phyloP scores from a whole-genome alignment of 2,888 invertebrate species.

The Amphipoea oculea region DNA sequence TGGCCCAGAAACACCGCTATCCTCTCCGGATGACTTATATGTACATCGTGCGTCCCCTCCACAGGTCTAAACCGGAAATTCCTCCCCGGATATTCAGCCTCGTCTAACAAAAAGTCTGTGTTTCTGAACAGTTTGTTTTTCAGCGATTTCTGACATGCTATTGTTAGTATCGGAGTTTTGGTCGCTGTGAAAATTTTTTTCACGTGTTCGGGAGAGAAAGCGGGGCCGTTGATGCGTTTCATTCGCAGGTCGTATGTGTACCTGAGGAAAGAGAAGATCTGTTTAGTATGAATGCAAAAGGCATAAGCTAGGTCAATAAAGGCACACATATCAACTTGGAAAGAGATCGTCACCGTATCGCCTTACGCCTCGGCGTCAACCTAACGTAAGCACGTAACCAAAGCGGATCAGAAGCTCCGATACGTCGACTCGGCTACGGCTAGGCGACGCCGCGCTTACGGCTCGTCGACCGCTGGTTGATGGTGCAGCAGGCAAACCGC shows the following conservation, averaged over 20 bases:
- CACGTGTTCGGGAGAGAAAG: conserved; percentile 77
- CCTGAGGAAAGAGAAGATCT: conserved; percentile 68
- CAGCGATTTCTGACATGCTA: conserved; percentile 73
- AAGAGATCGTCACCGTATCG: too few species aligned
- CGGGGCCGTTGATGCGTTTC: conserved; percentile 78
- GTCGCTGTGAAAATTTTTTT: conserved; percentile 75
- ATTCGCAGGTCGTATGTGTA: conserved; percentile 90
- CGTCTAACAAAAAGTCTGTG: conserved; percentile 77
- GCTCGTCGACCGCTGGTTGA: too few species aligned
- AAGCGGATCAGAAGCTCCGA: too few species aligned
- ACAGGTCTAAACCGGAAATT: conserved; percentile 80
- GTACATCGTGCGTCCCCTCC: conserved; percentile 91
- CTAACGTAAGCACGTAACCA: too few species aligned
- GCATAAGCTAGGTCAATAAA: too few species aligned
- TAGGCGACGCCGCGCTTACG: too few species aligned
- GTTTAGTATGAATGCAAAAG: background rate
- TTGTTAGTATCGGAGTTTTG: conserved; percentile 73
- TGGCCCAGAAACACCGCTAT: conserved; percentile 82
- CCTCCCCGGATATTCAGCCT: conserved; percentile 67
- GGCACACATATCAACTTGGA: too few species aligned
- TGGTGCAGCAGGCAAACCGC: too few species aligned
- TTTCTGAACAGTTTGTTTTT: conserved; percentile 68
- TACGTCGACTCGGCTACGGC: too few species aligned
- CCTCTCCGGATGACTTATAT: conserved; percentile 89
- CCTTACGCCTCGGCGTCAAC: too few species aligned